Conservation (phyloP, 1,140 invertebrate genomes). For the Stegodyphus dumicola region DNA sequence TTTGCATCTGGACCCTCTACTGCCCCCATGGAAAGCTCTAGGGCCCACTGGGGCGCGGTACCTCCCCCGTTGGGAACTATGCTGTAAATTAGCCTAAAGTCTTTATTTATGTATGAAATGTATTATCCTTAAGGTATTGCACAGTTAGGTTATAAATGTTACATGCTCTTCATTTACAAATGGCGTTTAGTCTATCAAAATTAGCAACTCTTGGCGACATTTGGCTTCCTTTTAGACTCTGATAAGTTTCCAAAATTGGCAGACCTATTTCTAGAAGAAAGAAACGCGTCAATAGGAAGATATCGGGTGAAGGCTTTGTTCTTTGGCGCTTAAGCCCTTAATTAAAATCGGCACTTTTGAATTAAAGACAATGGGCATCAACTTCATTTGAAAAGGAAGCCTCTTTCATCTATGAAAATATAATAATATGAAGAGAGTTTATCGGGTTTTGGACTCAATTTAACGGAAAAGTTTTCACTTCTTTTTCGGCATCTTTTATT, state of each 20-base stretch:
- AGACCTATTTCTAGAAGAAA: neutral
- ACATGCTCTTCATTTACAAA: no score
- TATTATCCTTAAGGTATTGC: no score
- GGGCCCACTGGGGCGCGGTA: no score
- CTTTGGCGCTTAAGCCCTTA: constrained; percentile 29
- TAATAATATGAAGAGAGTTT: constrained; percentile 13
- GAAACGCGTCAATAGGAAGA: constrained; percentile 21
- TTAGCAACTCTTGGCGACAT: no score
- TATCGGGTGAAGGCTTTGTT: constrained; percentile 19
- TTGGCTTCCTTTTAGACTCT: no score
- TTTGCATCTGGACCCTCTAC: no score
- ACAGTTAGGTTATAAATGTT: no score
- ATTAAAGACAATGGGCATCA: constrained; percentile 20
- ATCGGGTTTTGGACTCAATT: constrained; percentile 27
- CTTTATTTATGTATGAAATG: no score
- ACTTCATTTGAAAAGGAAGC: constrained; percentile 19
- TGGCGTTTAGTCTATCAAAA: no score
- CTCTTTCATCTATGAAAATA: constrained; percentile 29
- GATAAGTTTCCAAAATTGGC: neutral
- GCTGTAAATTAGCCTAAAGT: no score
- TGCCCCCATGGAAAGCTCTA: no score
- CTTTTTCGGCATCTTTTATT: constrained; percentile 24
- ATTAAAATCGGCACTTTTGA: constrained; percentile 44
- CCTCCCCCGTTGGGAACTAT: no score
- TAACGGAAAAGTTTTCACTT: constrained; percentile 20